Evolutionary conservation across 2,113 vertebrate species (phyloP).

Genomic region (Epinephelus lanceolatus): DNA sequence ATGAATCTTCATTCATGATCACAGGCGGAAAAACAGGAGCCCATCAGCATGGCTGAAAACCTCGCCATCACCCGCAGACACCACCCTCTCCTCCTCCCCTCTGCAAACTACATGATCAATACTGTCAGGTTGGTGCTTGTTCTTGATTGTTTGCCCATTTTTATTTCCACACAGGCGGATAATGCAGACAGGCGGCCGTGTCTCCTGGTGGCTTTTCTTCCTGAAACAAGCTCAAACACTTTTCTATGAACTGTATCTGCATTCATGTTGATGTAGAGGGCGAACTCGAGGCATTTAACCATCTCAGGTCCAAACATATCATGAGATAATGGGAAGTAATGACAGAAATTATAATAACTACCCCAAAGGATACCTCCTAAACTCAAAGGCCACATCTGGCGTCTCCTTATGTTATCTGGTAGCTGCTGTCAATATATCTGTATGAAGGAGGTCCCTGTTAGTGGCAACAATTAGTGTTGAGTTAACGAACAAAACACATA

Average conservation of each 20-base stretch:
- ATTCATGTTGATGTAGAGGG: background rate
- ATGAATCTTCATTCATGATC: slow-evolving; percentile 59
- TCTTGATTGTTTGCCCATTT: slow-evolving; percentile 34
- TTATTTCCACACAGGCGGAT: slow-evolving; percentile 10
- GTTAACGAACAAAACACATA: too few species aligned
- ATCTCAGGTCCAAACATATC: background rate
- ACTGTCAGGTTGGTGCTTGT: slow-evolving; percentile 18
- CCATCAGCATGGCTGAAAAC: slow-evolving; percentile 35
- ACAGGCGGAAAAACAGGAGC: slow-evolving; percentile 25
- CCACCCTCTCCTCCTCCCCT: background rate
- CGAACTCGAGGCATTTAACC: background rate
- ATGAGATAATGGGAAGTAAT: background rate
- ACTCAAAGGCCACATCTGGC: background rate
- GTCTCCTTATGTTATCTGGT: background rate
- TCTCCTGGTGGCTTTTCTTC: background rate
- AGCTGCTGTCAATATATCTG: too few species aligned
- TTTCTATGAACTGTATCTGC: background rate
- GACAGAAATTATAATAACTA: background rate
- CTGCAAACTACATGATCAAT: slow-evolving; percentile 28
- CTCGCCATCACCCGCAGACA: background rate
- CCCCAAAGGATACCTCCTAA: background rate
- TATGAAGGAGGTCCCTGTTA: too few species aligned
- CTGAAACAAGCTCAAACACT: background rate
- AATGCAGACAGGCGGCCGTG: background rate
- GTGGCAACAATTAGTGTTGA: too few species aligned